Evolutionary conservation across 2,888 invertebrate genomes (phyloP).

Genomic region (Trachelus tabidus): DNA sequence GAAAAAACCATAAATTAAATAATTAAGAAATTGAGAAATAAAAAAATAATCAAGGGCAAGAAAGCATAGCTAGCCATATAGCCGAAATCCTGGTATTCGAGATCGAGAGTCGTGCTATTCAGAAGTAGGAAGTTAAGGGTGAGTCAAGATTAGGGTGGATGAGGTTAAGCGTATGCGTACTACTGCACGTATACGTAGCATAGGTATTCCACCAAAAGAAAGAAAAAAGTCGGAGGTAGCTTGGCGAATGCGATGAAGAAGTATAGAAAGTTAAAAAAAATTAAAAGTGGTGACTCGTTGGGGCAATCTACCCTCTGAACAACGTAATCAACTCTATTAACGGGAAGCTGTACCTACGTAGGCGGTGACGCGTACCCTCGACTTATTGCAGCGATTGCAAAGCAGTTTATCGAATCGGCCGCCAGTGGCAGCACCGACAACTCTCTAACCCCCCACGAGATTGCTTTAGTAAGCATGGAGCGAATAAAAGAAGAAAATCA

Average conservation of each 20-base stretch:
- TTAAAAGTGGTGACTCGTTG: not conserved
- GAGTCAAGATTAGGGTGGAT: not conserved
- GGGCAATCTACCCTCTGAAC: constrained; percentile 1
- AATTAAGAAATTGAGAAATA: not conserved
- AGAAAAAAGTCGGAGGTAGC: not conserved
- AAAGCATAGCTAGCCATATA: not conserved
- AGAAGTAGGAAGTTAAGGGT: not conserved
- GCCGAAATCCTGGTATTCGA: not conserved
- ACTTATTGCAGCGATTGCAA: not conserved
- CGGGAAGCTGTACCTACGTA: not conserved
- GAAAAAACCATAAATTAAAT: not conserved
- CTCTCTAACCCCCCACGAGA: not conserved
- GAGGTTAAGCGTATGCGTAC: not conserved
- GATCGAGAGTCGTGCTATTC: not conserved
- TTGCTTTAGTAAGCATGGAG: not conserved
- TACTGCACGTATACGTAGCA: not conserved
- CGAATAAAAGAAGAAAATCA: not conserved
- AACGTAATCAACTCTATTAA: constrained; percentile 2
- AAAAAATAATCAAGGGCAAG: not conserved
- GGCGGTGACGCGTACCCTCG: not conserved
- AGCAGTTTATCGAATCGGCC: not conserved
- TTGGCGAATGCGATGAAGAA: not conserved
- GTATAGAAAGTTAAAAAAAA: not conserved
- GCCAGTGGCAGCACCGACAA: not conserved
- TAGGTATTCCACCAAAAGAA: not conserved